Conservation (phyloP, 1,140 invertebrate genomes). For the Eupristina koningsbergeri region DNA sequence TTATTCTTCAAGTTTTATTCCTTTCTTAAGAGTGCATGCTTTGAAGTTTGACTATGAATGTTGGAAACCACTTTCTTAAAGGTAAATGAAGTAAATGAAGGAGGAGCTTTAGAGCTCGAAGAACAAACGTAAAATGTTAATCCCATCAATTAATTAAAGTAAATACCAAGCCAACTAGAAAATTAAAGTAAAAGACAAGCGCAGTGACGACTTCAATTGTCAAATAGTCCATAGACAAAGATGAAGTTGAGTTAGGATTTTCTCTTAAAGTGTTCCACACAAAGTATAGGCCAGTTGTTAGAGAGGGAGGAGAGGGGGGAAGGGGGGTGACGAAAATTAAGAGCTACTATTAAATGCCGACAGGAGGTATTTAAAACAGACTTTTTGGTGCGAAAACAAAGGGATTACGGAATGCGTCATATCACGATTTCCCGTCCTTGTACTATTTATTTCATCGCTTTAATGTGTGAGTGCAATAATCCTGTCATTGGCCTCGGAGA, state of each 20-base stretch:
- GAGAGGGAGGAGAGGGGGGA: not conserved
- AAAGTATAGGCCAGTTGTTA: not conserved
- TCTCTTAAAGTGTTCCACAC: not conserved
- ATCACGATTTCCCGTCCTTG: not conserved
- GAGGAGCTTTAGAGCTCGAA: not conserved
- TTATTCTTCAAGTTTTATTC: too few relatives aligned
- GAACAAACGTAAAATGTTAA: not conserved
- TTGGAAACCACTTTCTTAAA: not conserved
- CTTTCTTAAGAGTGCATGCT: not conserved
- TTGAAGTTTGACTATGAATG: slow-evolving; percentile 10
- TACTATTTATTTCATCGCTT: too few relatives aligned
- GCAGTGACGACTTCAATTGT: not conserved
- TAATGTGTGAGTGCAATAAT: slow-evolving; percentile 9
- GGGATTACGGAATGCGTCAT: slow-evolving; percentile 34
- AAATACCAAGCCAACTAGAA: not conserved
- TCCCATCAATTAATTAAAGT: slow-evolving; percentile 1
- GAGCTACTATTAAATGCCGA: not conserved
- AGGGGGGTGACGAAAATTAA: not conserved
- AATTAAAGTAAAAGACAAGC: not conserved
- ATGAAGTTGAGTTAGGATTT: not conserved
- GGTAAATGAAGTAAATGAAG: not conserved
- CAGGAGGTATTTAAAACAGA: slow-evolving; percentile 19
- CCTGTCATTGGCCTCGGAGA: slow-evolving; percentile 37
- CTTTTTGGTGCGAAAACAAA: slow-evolving; percentile 16
- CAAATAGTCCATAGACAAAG: slow-evolving; percentile 13